These are phyloP conservation scores for Adoxophyes honmai DNA, from an alignment of 1,140 invertebrate species.

Conservation along the genomic window DNA sequence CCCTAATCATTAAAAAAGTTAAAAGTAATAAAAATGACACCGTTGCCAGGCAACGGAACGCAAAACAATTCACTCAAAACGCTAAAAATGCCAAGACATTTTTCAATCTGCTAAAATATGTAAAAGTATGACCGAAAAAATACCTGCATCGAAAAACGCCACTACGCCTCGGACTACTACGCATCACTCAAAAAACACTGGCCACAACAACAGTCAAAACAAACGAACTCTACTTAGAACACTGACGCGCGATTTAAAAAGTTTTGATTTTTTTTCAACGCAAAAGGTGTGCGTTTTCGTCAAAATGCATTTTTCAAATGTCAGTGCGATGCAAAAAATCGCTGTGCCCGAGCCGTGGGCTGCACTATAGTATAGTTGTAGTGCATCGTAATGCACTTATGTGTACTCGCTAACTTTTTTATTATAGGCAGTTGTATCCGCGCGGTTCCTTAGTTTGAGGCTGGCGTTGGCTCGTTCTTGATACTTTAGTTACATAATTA, in stretches of 20 bases:
- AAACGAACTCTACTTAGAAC: constrained; percentile 25
- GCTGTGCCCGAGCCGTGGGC: constrained; percentile 50
- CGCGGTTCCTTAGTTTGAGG: constrained; percentile 67
- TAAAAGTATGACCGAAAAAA: constrained; percentile 17
- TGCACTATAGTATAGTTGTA: constrained; percentile 61
- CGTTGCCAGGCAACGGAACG: background rate
- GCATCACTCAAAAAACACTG: constrained; percentile 26
- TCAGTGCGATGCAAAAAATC: constrained; percentile 65
- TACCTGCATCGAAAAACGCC: constrained; percentile 59
- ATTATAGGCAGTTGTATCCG: constrained; percentile 69
- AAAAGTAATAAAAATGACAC: background rate
- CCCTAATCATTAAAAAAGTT: background rate
- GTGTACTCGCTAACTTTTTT: constrained; percentile 73
- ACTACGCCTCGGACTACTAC: constrained; percentile 16
- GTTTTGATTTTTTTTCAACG: constrained; percentile 31
- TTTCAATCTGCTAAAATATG: constrained; percentile 15
- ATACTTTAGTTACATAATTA: constrained; percentile 39
- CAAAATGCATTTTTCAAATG: constrained; percentile 76
- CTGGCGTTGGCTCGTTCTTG: constrained; percentile 43
- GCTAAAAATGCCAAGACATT: no score
- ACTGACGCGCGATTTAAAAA: constrained; percentile 19
- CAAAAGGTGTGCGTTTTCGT: constrained; percentile 65
- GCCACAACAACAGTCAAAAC: constrained; percentile 21
- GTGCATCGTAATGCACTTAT: constrained; percentile 72
- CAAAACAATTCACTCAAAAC: background rate